Evolutionary conservation across 2,888 invertebrate species (phyloP), one percentile per base, ranked within the genome.

Genomic region (Drosophila paracracens): DNA sequence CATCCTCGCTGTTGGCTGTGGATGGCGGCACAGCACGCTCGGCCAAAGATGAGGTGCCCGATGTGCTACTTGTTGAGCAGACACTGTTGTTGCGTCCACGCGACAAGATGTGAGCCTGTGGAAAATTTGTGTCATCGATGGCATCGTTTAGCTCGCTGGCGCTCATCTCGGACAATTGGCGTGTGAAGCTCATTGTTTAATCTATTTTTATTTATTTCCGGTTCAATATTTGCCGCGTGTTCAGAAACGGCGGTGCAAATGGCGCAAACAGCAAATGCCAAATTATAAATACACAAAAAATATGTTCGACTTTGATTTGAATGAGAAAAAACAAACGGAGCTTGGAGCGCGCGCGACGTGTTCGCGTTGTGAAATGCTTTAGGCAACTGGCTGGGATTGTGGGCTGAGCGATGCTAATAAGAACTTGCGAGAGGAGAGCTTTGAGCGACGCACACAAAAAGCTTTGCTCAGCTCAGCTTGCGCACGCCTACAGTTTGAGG

Each of bases 61-160:
- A 91, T 52, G 88, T 83, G 79, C 92, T 92, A 80, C 92, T 90
- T 82, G 92, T 92, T 83, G 93, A 93, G 74, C 93, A 92, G 53
- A 93, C 83, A 75, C 93, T 93, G 60, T 93, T 93, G 79, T 93
- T 93, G 67, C 93, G 92, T 1, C 93, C 92, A 67, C 93, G 92
- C 64, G 93, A 93, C 57, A 93, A 85, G 73, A 90, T 87, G 61
- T 93, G 93, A 48, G 93, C 91, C 82, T 93, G 93, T 21, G 93
- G 93, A 78, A 93, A 93, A 75, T 93, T 93, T 11, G 93, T 93
- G 79, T 93, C 93, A 64, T 93, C 93, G 64, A 93, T 93, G 72
- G 93, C 93, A 68, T 92, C 92, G 79, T 93, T 93, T 40, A 93
- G 82, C 74, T 93, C 93, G 81, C 93, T 93, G 77, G 93, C 93